phyloP scores from a whole-genome alignment of 1,140 invertebrate genomes.

The Procambarus virginalis region DNA sequence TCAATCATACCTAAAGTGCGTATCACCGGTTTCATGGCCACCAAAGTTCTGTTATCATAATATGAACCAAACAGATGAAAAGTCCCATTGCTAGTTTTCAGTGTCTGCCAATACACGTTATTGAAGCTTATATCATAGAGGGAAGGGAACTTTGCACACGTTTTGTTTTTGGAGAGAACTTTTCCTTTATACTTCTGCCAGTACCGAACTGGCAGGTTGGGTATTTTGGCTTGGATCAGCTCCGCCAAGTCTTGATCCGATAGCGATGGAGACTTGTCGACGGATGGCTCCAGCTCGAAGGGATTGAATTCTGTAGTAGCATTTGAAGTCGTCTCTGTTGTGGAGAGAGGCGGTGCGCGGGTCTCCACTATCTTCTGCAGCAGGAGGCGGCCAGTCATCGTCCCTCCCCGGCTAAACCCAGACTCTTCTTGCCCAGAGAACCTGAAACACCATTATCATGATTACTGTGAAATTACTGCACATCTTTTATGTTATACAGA shows the following conservation, averaged over 20 bases:
- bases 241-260: slow-evolving; percentile 85
- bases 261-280: slow-evolving; percentile 81
- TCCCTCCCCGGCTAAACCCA: slow-evolving; percentile 63
- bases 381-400: slow-evolving; percentile 71
- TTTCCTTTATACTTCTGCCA: slow-evolving; percentile 85
- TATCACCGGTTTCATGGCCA: slow-evolving; percentile 85
- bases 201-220: slow-evolving; percentile 87
- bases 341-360: slow-evolving; percentile 48
- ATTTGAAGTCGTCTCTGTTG: slow-evolving; percentile 63
- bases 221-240: slow-evolving; percentile 83
- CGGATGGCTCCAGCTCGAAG: slow-evolving; percentile 76
- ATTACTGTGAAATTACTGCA: neutral
- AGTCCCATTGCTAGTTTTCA: slow-evolving; percentile 87
- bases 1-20: slow-evolving; percentile 92
- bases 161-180: slow-evolving; percentile 80
- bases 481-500: too few species aligned
- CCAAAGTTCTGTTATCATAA: slow-evolving; percentile 86
- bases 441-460: slow-evolving; percentile 18
- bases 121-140: slow-evolving; percentile 87
- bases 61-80: slow-evolving; percentile 92
- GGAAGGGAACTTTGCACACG: slow-evolving; percentile 78
- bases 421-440: slow-evolving; percentile 68
- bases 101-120: slow-evolving; percentile 84
- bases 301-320: slow-evolving; percentile 70
- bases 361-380: slow-evolving; percentile 72